These are phyloP conservation scores for Phrynosoma blainvillii DNA, from an alignment of 2,113 vertebrate genomes.

Conservation along the genomic window DNA sequence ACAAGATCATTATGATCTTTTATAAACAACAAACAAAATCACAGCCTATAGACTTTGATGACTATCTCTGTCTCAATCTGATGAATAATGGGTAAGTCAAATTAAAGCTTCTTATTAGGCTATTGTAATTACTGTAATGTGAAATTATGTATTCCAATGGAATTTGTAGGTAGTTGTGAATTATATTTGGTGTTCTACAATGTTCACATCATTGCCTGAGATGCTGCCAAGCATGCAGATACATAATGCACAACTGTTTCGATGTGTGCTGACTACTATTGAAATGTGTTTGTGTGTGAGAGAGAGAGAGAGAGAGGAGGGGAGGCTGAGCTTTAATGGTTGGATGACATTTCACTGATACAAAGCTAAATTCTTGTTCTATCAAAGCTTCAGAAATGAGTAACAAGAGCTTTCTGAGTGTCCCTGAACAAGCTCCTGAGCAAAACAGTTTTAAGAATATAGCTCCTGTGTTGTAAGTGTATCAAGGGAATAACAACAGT, in stretches of 20 bases:
- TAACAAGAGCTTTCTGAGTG: conserved; percentile 67
- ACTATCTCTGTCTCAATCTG: background rate
- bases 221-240: conserved; percentile 46
- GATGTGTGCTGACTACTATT: conserved; percentile 55
- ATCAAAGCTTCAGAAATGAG: conserved; percentile 64
- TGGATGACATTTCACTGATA: conserved; percentile 63
- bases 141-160: conserved; percentile 46
- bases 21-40: background rate
- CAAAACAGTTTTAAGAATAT: conserved; percentile 52
- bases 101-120: conserved; percentile 35
- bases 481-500: conserved; percentile 72
- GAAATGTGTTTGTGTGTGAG: conserved; percentile 2
- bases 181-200: conserved; percentile 12
- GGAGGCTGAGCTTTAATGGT: conserved; percentile 57
- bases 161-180: conserved; percentile 19
- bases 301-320: background rate
- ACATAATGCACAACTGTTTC: conserved; percentile 40
- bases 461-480: conserved; percentile 57
- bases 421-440: conserved; percentile 65
- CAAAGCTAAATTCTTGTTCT: conserved; percentile 60
- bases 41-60: background rate
- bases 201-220: conserved; percentile 13
- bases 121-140: background rate
- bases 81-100: conserved; percentile 46
- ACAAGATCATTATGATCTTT: background rate